A percentile compares a stretch with the other conserved stretches of the same genome.
These are phyloP conservation scores for Sebastes oblongus DNA, from an alignment of 2,797 vertebrate species.

Conservation along the genomic window DNA sequence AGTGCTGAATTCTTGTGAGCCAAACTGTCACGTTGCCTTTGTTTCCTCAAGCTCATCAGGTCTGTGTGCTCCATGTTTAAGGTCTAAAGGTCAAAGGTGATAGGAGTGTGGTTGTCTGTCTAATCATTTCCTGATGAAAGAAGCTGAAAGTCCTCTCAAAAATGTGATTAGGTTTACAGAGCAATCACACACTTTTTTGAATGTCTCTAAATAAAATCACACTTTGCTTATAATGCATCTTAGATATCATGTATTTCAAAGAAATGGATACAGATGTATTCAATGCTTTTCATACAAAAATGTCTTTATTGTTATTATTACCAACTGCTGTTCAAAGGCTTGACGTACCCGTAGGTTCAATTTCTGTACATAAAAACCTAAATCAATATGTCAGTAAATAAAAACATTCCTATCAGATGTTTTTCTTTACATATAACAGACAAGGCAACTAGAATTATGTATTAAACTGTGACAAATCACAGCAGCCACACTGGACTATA, in stretches of 20 bases:
- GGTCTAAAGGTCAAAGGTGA: slow-evolving; percentile 69
- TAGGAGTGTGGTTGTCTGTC: slow-evolving; percentile 19
- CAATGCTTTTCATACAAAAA: slow-evolving; percentile 27
- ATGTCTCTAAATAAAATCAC: neutral
- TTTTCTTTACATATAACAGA: slow-evolving; percentile 5
- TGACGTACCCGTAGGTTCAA: slow-evolving; percentile 1
- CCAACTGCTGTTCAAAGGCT: slow-evolving; percentile 13
- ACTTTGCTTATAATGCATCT: neutral
- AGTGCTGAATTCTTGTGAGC: neutral
- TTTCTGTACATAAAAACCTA: slow-evolving; percentile 16
- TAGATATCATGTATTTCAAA: neutral
- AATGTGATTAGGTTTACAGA: slow-evolving; percentile 13
- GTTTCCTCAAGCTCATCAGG: slow-evolving; percentile 15
- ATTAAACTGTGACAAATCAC: neutral
- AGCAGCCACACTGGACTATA: neutral
- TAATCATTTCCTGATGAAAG: slow-evolving; percentile 48
- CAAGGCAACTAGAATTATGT: slow-evolving; percentile 31
- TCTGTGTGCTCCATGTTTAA: neutral
- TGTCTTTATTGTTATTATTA: slow-evolving; percentile 40
- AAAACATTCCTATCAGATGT: slow-evolving; percentile 4
- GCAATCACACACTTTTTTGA: slow-evolving; percentile 3
- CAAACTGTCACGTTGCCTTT: neutral
- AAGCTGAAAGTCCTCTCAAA: slow-evolving; percentile 25
- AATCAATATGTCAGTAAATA: slow-evolving; percentile 12
- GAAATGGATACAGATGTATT: neutral